phyloP scores from a whole-genome alignment of 2,113 vertebrate genomes.

The Eira barbara region DNA sequence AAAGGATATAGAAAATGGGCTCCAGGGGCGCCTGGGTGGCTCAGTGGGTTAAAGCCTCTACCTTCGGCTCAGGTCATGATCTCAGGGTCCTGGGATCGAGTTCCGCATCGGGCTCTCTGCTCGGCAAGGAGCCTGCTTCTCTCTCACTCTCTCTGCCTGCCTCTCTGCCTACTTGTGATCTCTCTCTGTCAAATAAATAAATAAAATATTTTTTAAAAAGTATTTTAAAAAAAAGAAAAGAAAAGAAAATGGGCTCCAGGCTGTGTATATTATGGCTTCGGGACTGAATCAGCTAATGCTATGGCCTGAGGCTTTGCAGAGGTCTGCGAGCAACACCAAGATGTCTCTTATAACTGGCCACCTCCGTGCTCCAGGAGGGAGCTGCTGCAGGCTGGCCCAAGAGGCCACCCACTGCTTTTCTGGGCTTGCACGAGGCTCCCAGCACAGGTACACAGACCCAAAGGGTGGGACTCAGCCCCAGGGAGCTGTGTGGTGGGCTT shows the following conservation, averaged over 20 bases:
- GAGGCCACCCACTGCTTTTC: not conserved
- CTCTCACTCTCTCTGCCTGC: no score
- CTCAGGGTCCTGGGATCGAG: no score
- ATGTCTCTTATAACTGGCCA: not conserved
- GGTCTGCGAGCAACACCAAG: not conserved
- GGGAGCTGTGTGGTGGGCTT: not conserved
- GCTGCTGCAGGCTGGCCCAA: not conserved
- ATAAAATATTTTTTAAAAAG: no score
- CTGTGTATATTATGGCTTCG: not conserved
- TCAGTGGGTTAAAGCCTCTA: no score
- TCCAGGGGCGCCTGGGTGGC: no score
- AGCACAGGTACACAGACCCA: no score
- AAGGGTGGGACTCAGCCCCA: not conserved
- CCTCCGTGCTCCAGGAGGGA: not conserved
- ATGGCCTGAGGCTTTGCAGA: not conserved
- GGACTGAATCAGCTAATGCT: not conserved
- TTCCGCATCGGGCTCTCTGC: no score
- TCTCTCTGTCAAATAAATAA: no score
- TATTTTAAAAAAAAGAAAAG: no score
- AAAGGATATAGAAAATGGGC: not conserved
- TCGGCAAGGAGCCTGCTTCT: no score
- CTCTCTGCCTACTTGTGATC: no score
- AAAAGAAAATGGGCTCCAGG: not conserved
- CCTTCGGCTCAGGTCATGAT: no score
- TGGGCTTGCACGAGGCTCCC: not conserved